Evolutionary conservation across 2,888 invertebrate species (phyloP).

Genomic region (Acronicta leporina): DNA sequence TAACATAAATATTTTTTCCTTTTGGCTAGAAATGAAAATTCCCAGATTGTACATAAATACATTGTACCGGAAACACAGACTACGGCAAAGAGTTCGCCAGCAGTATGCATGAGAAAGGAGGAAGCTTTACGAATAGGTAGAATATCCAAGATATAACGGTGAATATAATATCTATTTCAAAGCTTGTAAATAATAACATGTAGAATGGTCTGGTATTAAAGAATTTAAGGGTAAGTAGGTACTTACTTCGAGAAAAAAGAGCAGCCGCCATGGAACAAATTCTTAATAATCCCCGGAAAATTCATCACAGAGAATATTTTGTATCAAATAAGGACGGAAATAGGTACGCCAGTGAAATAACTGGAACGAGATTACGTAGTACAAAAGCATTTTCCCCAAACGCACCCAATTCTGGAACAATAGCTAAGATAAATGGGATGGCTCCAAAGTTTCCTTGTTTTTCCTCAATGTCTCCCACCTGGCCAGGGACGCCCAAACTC

Average conservation of each 20-base stretch:
- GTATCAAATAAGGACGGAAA: conserved; percentile 49
- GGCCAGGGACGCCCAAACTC: conserved; percentile 49
- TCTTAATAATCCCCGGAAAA: conserved; percentile 31
- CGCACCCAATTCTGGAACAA: conserved; percentile 67
- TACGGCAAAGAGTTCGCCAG: too few relatives aligned
- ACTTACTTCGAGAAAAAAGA: background rate
- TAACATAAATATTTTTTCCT: too few relatives aligned
- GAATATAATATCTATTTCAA: background rate
- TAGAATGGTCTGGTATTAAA: too few relatives aligned
- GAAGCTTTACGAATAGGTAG: too few relatives aligned
- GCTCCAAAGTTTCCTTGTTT: conserved; percentile 57
- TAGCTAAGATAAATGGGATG: conserved; percentile 71
- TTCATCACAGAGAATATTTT: conserved; percentile 41
- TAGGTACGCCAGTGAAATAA: conserved; percentile 56
- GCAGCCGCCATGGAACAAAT: conserved; percentile 2
- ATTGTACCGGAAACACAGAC: too few relatives aligned
- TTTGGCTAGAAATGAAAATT: too few relatives aligned
- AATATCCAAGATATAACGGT: too few relatives aligned
- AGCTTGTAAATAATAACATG: background rate
- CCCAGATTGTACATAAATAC: too few relatives aligned
- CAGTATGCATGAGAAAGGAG: too few relatives aligned
- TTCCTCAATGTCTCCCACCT: conserved; percentile 67
- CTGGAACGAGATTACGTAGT: conserved; percentile 65
- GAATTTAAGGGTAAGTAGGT: too few relatives aligned
- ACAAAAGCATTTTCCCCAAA: conserved; percentile 60